Percentiles rank a stretch among this genome's conserved stretches.
These are phyloP conservation scores for Drosophila repleta DNA, from an alignment of 1,140 invertebrate genomes.

Conservation along the genomic window DNA sequence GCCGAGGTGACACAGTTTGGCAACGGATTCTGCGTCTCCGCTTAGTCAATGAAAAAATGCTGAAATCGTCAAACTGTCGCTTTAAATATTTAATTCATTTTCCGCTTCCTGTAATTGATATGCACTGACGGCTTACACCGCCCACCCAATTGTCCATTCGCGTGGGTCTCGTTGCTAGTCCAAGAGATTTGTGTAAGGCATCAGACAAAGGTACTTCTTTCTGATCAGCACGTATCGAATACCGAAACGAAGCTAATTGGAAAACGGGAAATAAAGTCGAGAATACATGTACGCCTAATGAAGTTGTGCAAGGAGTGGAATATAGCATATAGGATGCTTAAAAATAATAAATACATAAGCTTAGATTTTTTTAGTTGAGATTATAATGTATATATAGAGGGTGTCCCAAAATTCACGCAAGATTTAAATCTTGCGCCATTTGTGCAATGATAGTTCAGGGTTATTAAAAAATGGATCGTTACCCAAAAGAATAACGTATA, in stretches of 20 bases:
- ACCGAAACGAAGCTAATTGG: constrained; percentile 8
- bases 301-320: neutral
- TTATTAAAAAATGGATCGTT: too few relatives aligned
- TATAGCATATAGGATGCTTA: neutral
- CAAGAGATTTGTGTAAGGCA: neutral
- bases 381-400: too few relatives aligned
- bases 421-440: too few relatives aligned
- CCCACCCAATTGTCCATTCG: constrained; percentile 32
- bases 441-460: too few relatives aligned
- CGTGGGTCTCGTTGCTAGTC: constrained; percentile 19
- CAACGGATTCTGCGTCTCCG: constrained; percentile 9
- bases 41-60: constrained; percentile 56
- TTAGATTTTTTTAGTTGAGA: too few relatives aligned
- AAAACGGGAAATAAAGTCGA: neutral
- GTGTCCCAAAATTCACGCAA: too few relatives aligned
- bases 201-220: neutral
- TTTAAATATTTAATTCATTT: constrained; percentile 75
- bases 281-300: neutral
- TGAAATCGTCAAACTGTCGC: constrained; percentile 38
- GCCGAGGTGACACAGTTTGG: constrained; percentile 73
- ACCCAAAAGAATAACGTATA: too few relatives aligned
- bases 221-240: neutral
- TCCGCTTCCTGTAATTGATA: constrained; percentile 70
- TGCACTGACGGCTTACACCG: constrained; percentile 42
- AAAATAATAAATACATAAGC: neutral